These are phyloP conservation scores for Rhamphomyia laevipes DNA, from an alignment of 2,888 invertebrate species.

Conservation along the genomic window DNA sequence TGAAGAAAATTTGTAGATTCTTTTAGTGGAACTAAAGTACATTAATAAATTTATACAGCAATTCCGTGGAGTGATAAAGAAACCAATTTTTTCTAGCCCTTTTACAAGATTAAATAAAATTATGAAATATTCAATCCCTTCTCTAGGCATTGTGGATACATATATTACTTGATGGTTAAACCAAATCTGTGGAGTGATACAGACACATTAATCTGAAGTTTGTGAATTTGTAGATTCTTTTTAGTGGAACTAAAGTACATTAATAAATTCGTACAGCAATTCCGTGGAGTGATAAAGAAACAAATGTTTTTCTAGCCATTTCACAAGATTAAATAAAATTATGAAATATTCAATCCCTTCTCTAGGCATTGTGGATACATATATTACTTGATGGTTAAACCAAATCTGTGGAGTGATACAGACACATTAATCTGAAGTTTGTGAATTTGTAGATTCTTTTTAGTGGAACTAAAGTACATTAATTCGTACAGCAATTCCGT, in stretches of 20 bases:
- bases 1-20: not conserved
- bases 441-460: not conserved
- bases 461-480: not conserved
- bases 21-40: not conserved
- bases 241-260: not conserved
- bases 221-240: not conserved
- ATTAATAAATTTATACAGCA: not conserved
- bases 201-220: too few species aligned
- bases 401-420: too few species aligned
- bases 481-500: not conserved
- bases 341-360: not conserved
- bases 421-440: too few species aligned
- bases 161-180: too few species aligned
- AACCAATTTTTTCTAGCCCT: conserved; percentile 6
- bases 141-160: too few species aligned
- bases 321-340: not conserved
- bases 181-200: not conserved
- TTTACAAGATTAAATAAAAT: not conserved
- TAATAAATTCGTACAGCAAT: not conserved
- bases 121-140: too few species aligned
- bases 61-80: not conserved
- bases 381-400: too few species aligned
- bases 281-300: not conserved
- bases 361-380: too few species aligned
- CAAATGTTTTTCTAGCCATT: conserved; percentile 4